A percentile compares a stretch with the other conserved stretches of the same genome.
Conservation (phyloP, 2,797 vertebrate species). For the Toxotes lorentzi region DNA sequence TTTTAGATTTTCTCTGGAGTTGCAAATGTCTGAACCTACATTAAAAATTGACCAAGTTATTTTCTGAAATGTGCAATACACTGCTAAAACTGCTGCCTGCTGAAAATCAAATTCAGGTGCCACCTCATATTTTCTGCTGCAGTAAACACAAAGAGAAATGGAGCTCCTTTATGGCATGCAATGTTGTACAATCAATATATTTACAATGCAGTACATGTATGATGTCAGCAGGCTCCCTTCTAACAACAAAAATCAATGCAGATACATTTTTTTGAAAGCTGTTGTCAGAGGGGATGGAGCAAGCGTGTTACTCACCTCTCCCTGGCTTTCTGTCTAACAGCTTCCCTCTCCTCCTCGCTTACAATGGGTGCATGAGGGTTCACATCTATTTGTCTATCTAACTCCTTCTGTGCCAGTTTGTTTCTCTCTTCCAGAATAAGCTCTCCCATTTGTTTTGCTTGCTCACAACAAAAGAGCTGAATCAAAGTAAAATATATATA, state of each 20-base stretch:
- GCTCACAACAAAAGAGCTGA: conserved; percentile 57
- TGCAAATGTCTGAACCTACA: conserved; percentile 19
- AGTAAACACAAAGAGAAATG: conserved; percentile 21
- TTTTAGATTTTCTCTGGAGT: conserved; percentile 14
- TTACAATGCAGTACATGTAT: no score
- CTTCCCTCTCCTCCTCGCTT: conserved; percentile 47
- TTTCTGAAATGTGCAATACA: conserved; percentile 8
- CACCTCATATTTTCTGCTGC: not conserved
- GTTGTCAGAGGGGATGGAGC: conserved; percentile 4
- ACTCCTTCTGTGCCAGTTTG: conserved; percentile 39
- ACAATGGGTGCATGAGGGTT: conserved; percentile 35
- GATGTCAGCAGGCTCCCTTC: not conserved
- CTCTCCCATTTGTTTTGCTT: conserved; percentile 54
- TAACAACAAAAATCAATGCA: conserved; percentile 13
- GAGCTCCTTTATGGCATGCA: not conserved
- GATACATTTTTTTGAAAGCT: conserved; percentile 17
- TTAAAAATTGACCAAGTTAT: not conserved
- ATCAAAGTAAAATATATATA: conserved; percentile 38
- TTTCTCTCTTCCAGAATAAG: conserved; percentile 47
- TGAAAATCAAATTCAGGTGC: conserved; percentile 16
- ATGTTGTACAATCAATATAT: conserved; percentile 1
- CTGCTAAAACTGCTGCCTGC: not conserved
- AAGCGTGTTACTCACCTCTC: conserved; percentile 48
- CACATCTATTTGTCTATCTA: conserved; percentile 55
- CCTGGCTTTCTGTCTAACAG: conserved; percentile 20